A percentile compares a stretch with the other conserved stretches of the same genome.
phyloP scores from a whole-genome alignment of 2,797 vertebrate genomes.

The Acanthurus lineatus region DNA sequence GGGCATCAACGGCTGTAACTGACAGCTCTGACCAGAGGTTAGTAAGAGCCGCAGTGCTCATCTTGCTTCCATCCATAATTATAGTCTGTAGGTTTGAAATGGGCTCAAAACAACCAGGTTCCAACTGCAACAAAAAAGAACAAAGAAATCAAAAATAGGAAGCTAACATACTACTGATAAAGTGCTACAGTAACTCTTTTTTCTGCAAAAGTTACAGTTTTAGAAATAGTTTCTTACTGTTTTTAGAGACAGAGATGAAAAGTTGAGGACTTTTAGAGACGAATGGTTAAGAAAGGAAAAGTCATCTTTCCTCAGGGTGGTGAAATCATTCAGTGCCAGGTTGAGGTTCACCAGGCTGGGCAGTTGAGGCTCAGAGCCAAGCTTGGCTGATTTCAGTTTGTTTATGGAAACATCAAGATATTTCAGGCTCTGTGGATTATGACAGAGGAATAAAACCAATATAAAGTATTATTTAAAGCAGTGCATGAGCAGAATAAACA shows the following conservation, averaged over 20 bases:
- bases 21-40: conserved; percentile 89
- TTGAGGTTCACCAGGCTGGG: conserved; percentile 86
- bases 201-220: neutral
- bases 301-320: conserved; percentile 84
- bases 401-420: conserved; percentile 92
- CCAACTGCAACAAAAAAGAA: conserved; percentile 84
- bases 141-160: conserved; percentile 41
- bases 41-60: conserved; percentile 68
- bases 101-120: conserved; percentile 86
- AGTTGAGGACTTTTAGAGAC: conserved; percentile 86
- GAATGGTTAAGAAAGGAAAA: conserved; percentile 88
- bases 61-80: conserved; percentile 84
- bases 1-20: conserved; percentile 81
- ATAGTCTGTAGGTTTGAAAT: conserved; percentile 86
- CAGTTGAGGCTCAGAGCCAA: conserved; percentile 88
- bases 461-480: neutral
- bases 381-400: conserved; percentile 85
- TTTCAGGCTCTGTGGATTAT: conserved; percentile 85
- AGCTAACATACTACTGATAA: conserved; percentile 49
- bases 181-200: neutral
- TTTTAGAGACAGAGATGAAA: conserved; percentile 88
- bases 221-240: conserved; percentile 81
- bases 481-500: neutral
- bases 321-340: conserved; percentile 86
- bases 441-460: conserved; percentile 16